Evolutionary conservation across 2,113 vertebrate species (phyloP).

Genomic region (Mustela nigripes): DNA sequence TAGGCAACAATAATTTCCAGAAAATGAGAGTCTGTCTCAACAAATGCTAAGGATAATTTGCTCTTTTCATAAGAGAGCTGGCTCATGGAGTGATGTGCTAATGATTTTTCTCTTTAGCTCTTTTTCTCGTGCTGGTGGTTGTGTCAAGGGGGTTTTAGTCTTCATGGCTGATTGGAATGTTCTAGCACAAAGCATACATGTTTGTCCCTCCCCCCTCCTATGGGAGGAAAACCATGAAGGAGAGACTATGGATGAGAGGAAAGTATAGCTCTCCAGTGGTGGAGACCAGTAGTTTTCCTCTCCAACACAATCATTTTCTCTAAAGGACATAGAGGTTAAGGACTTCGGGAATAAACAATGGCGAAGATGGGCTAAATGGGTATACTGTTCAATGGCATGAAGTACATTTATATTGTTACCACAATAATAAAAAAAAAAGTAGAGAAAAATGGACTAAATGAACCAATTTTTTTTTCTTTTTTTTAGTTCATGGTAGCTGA

Average conservation of each 20-base stretch:
- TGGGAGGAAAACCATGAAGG: neutral
- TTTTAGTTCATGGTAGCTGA: conserved; percentile 31
- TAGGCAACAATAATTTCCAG: neutral
- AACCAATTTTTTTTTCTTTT: neutral
- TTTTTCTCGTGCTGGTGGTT: neutral
- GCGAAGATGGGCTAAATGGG: neutral
- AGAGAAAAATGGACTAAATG: neutral
- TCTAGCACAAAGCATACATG: neutral
- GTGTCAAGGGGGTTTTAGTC: neutral
- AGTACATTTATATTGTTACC: neutral
- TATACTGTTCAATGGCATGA: neutral
- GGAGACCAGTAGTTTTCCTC: neutral
- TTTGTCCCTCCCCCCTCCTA: neutral
- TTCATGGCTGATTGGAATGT: neutral
- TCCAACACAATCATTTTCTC: neutral
- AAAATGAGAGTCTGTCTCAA: conserved; percentile 1
- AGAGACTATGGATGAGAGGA: neutral
- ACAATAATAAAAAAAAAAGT: neutral
- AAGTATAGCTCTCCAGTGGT: neutral
- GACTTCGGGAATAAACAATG: neutral
- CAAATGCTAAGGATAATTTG: neutral
- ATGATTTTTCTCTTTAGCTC: neutral
- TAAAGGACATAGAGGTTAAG: neutral
- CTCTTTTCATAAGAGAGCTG: neutral
- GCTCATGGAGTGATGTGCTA: neutral